phyloP scores from a whole-genome alignment of 2,888 invertebrate genomes.

The Elegia similella region DNA sequence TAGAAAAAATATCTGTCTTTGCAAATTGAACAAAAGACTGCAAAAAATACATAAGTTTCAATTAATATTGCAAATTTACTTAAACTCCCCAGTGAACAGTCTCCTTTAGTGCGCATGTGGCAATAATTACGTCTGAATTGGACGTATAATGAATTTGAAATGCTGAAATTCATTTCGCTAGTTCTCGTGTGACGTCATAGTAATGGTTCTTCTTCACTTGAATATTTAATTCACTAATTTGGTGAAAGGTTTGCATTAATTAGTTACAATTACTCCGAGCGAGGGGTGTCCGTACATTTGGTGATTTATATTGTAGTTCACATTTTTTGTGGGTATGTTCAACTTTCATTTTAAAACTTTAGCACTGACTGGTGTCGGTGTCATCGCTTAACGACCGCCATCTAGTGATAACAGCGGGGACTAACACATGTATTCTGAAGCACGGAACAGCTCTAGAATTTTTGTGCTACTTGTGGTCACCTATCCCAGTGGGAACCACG shows the following conservation, averaged over 20 bases:
- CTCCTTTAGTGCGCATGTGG: slow-evolving; percentile 6
- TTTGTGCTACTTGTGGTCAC: no score
- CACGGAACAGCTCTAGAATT: no score
- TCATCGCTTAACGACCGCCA: no score
- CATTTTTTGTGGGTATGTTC: no score
- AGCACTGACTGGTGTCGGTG: no score
- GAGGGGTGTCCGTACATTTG: not conserved
- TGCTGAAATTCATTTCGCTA: slow-evolving; percentile 9
- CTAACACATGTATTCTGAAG: no score
- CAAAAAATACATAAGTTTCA: not conserved
- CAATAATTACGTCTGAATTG: slow-evolving; percentile 20
- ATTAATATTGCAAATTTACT: not conserved
- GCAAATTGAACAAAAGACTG: no score
- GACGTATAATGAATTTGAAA: slow-evolving; percentile 21
- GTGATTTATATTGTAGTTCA: not conserved
- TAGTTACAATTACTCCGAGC: not conserved
- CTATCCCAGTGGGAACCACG: no score
- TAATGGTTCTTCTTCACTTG: not conserved
- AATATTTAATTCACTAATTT: not conserved
- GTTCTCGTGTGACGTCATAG: not conserved
- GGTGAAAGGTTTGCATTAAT: slow-evolving; percentile 6
- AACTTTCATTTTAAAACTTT: no score
- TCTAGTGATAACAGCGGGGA: no score
- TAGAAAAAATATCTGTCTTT: no score
- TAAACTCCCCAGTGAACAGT: not conserved